phyloP scores from a whole-genome alignment of 2,797 vertebrate genomes.

The Anabacerthia variegaticeps region DNA sequence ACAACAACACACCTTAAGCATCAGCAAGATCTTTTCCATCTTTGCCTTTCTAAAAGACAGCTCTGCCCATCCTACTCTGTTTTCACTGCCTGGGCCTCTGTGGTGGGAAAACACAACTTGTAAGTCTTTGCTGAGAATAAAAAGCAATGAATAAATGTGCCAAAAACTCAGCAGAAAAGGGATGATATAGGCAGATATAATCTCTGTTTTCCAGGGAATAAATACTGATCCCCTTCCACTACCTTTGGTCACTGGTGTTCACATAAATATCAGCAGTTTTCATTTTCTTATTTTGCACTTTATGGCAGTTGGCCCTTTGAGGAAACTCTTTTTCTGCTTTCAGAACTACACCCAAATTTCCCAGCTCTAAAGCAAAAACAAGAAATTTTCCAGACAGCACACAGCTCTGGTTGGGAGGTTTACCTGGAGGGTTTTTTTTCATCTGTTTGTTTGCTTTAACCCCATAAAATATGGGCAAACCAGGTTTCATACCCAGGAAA shows the following conservation, averaged over 20 bases:
- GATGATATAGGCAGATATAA: not conserved
- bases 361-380: not conserved
- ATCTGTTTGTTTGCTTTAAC: not conserved
- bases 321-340: not conserved
- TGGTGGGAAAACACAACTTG: not conserved
- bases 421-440: not conserved
- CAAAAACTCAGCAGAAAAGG: not conserved
- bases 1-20: not conserved
- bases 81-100: not conserved
- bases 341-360: not conserved
- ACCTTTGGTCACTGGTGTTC: not conserved
- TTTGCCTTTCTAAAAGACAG: not conserved
- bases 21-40: not conserved
- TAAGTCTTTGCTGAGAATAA: not conserved
- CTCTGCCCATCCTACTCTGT: not conserved
- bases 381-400: not conserved
- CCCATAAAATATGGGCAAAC: not conserved
- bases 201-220: not conserved
- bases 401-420: not conserved
- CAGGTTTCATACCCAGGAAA: not conserved
- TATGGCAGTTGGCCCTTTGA: not conserved
- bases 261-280: not conserved
- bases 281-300: not conserved
- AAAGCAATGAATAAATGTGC: not conserved
- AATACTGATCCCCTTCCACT: not conserved